Evolutionary conservation across 2,113 vertebrate species (phyloP).

Genomic region (Atrichornis clamosus): DNA sequence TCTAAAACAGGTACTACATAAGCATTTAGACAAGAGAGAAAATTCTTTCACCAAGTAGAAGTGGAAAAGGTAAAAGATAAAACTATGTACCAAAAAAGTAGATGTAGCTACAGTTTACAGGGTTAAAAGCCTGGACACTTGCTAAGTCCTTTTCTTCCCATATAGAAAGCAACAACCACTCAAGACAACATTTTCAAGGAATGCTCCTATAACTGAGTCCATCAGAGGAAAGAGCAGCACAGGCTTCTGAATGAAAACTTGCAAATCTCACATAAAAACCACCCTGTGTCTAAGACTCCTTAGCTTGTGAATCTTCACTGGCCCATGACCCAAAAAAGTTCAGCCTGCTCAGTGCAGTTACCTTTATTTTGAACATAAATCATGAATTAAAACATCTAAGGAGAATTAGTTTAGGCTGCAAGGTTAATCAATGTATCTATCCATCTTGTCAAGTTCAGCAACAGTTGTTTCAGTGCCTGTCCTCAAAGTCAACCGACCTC

Average conservation of each 20-base stretch:
- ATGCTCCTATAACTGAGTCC: background rate
- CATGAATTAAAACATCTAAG: background rate
- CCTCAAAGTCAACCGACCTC: background rate
- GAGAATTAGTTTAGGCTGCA: background rate
- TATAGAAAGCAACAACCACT: background rate
- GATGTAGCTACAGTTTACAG: background rate
- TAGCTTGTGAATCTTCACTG: background rate
- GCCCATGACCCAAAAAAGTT: background rate
- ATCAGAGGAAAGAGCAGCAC: background rate
- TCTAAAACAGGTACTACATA: background rate
- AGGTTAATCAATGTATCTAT: slow-evolving; percentile 51
- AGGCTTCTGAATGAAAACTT: background rate
- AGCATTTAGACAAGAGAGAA: background rate
- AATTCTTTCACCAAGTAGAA: background rate
- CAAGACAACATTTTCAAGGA: background rate
- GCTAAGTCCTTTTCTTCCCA: background rate
- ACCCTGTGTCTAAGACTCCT: background rate
- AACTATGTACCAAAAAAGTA: background rate
- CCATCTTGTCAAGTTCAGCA: background rate
- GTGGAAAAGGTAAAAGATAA: background rate
- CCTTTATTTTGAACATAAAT: background rate
- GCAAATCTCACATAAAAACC: background rate
- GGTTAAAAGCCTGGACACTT: background rate
- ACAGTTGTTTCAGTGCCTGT: background rate
- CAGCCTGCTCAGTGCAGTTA: background rate